Evolutionary conservation across 2,797 vertebrate genomes (phyloP), one percentile per base, ranked within the genome.

Genomic region (Cynodonichthys magdalenae): DNA sequence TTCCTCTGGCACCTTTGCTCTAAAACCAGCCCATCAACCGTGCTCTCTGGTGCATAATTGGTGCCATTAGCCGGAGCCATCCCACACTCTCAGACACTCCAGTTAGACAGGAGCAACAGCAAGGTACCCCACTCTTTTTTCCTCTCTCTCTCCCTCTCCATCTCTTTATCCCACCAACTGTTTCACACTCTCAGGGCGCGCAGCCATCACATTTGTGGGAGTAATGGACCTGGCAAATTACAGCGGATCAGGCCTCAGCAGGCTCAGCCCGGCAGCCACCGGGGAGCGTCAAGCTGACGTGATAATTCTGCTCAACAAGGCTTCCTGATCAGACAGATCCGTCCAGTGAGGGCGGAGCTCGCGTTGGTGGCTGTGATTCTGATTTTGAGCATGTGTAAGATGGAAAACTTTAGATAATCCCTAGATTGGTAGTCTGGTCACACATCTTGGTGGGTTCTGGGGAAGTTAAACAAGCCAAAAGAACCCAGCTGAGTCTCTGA

Each of bases 181-280:
- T 76, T 89, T 74, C 75, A 76, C 81, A 77, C 82, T 76, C 78
- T 42, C 77, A 79, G 69, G 67, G 79, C 85, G 82, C 36, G 14
- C 77, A 83, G 76, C 74, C 78, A 73, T 84, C 80, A 69, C 80
- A 83, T 83, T 87, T 84, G 83, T 80, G 71, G 80, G 81, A 84
- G 78, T 85, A 88, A 90, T 86, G 77, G 88, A 71, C 74, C 84
- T 69, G 79, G 86, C 72, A 90, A 86, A 88, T 90, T 79, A 81
- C 79, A 76, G 80, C 81, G 77, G 80, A 85, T 74, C 61, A 58
- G 66, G 72, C 68, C 73, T 69, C 81, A 66, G 74, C 75, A 63
- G 71, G 72, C 74, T 78, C 59, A 71, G 74, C 52, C 72, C 46
- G 29, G 76, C 49, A 68, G 64, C 66, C 75, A 63, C 75, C 72